These are phyloP conservation scores for Prionailurus bengalensis DNA, from an alignment of 2,113 vertebrate species.

Conservation along the genomic window DNA sequence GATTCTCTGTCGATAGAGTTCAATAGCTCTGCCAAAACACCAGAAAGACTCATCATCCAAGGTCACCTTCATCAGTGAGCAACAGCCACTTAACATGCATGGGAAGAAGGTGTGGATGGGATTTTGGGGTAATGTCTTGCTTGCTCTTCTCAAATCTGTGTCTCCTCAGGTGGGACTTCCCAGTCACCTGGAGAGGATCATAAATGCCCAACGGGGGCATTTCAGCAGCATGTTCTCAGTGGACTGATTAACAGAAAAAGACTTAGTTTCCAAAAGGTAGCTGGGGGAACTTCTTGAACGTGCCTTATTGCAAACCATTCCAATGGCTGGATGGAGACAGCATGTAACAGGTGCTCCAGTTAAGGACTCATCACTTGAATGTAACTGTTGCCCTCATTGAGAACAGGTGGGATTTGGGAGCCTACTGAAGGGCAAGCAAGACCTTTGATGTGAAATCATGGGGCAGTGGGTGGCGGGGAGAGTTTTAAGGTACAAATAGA, in stretches of 20 bases:
- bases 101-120: not conserved
- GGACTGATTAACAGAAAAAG: not conserved
- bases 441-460: not conserved
- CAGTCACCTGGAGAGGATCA: not conserved
- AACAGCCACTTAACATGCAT: not conserved
- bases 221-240: not conserved
- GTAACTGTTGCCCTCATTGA: not conserved
- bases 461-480: not conserved
- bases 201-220: not conserved
- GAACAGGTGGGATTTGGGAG: not conserved
- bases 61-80: not conserved
- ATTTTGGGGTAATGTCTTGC: not conserved
- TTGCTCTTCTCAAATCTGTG: not conserved
- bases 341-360: not conserved
- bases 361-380: not conserved
- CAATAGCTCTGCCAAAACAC: slow-evolving; percentile 86
- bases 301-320: not conserved
- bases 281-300: not conserved
- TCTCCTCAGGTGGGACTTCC: not conserved
- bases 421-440: not conserved
- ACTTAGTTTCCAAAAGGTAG: not conserved
- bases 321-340: not conserved
- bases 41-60: not conserved
- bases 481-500: not conserved
- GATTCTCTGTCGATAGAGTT: slow-evolving; percentile 87